A percentile compares a stretch with the other conserved stretches of the same genome.
These are phyloP conservation scores for Pogonomyrmex californicus DNA, from an alignment of 1,140 invertebrate species.

Conservation along the genomic window DNA sequence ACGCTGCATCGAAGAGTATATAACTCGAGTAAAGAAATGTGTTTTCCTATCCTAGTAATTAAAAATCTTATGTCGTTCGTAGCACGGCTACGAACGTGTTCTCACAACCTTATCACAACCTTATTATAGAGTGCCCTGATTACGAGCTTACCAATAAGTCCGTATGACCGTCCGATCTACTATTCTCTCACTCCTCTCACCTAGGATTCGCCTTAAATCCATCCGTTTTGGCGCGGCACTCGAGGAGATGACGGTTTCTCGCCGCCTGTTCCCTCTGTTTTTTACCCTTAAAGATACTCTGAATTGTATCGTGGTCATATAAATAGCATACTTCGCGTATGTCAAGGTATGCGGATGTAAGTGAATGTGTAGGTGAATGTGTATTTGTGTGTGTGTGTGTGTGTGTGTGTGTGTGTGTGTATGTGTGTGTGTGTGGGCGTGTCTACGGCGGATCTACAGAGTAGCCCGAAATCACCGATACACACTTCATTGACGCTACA, in stretches of 20 bases:
- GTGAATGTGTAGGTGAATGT: not conserved
- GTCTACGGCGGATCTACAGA: not conserved
- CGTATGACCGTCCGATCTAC: slow-evolving; percentile 19
- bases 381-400: not conserved
- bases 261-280: slow-evolving; percentile 63
- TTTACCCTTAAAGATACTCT: slow-evolving; percentile 52
- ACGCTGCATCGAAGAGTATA: slow-evolving; percentile 61
- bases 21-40: slow-evolving; percentile 71
- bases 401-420: not conserved
- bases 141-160: slow-evolving; percentile 66
- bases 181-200: not conserved
- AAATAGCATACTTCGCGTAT: slow-evolving; percentile 28
- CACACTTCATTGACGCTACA: slow-evolving; percentile 1
- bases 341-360: not conserved
- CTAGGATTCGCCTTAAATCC: slow-evolving; percentile 27
- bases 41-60: slow-evolving; percentile 73
- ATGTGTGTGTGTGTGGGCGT: not conserved
- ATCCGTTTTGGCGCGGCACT: slow-evolving; percentile 66
- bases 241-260: slow-evolving; percentile 66
- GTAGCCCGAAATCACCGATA: slow-evolving; percentile 29
- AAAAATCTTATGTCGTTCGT: slow-evolving; percentile 81
- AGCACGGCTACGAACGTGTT: slow-evolving; percentile 84
- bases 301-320: slow-evolving; percentile 54
- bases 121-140: slow-evolving; percentile 85
- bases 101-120: slow-evolving; percentile 87